These are phyloP conservation scores for Suncus etruscus DNA, from an alignment of 2,113 vertebrate genomes.

Conservation along the genomic window DNA sequence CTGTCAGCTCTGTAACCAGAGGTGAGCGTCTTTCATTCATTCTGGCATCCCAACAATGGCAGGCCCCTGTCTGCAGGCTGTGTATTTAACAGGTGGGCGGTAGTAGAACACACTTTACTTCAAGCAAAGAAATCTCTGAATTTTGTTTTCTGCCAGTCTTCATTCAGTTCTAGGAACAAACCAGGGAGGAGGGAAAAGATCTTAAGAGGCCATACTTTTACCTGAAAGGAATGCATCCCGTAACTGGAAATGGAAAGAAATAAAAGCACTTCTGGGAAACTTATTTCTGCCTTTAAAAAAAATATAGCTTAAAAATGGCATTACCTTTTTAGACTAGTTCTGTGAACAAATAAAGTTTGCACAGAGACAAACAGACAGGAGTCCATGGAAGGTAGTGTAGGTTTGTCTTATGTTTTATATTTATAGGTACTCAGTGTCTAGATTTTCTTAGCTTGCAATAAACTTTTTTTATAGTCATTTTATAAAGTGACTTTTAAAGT, in stretches of 20 bases:
- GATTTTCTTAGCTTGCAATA: neutral
- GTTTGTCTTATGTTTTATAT: conserved; percentile 9
- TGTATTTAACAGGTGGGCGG: conserved; percentile 22
- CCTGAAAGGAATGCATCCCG: neutral
- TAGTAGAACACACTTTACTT: neutral
- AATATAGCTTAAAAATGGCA: neutral
- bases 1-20: conserved; percentile 99
- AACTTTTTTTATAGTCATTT: neutral
- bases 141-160: conserved; percentile 34
- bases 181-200: neutral
- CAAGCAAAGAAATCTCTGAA: neutral
- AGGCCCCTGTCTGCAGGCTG: neutral
- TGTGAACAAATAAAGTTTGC: neutral
- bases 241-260: neutral
- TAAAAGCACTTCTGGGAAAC: neutral
- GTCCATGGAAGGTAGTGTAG: neutral
- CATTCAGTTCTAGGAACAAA: neutral
- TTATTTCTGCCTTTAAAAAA: neutral
- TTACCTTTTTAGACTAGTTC: neutral
- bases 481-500: conserved; percentile 9
- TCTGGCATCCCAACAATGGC: neutral
- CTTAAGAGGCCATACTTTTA: neutral
- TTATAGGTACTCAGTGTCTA: neutral
- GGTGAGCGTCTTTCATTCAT: conserved; percentile 88
- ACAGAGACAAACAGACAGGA: neutral